phyloP scores from a whole-genome alignment of 2,797 vertebrate species.

The Dendrocincla tyrannina region DNA sequence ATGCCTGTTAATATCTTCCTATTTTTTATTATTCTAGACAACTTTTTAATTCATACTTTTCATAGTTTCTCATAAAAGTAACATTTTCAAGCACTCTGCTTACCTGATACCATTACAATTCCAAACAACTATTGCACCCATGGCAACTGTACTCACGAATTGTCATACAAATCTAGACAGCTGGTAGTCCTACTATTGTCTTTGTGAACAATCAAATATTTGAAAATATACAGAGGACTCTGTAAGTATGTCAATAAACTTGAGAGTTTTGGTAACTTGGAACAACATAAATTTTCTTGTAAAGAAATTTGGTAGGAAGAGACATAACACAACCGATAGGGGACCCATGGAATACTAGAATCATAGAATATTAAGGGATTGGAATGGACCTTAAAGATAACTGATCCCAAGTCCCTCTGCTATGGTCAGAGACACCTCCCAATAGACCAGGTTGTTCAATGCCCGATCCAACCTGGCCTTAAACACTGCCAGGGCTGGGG shows the following conservation, averaged over 20 bases:
- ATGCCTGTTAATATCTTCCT: not conserved
- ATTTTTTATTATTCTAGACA: not conserved
- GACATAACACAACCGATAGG: fast-evolving
- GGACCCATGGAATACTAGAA: not conserved
- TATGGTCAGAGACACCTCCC: not conserved
- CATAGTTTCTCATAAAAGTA: not conserved
- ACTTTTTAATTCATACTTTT: not conserved
- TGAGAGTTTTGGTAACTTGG: not conserved
- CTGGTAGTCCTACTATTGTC: not conserved
- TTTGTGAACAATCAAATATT: not conserved
- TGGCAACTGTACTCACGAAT: not conserved
- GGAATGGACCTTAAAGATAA: not conserved
- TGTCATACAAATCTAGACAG: not conserved
- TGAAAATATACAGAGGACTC: not conserved
- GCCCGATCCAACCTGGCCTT: not conserved
- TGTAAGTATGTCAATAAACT: not conserved
- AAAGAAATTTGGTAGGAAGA: not conserved
- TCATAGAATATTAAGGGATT: not conserved
- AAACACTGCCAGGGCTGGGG: not conserved
- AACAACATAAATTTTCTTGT: not conserved
- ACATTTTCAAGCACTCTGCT: not conserved
- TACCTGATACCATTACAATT: not conserved
- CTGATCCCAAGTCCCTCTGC: not conserved
- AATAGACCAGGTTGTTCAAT: not conserved
- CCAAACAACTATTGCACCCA: not conserved